A percentile compares a stretch with the other conserved stretches of the same genome.
These are phyloP conservation scores for Dioctria linearis DNA, from an alignment of 2,888 invertebrate species.

Conservation along the genomic window DNA sequence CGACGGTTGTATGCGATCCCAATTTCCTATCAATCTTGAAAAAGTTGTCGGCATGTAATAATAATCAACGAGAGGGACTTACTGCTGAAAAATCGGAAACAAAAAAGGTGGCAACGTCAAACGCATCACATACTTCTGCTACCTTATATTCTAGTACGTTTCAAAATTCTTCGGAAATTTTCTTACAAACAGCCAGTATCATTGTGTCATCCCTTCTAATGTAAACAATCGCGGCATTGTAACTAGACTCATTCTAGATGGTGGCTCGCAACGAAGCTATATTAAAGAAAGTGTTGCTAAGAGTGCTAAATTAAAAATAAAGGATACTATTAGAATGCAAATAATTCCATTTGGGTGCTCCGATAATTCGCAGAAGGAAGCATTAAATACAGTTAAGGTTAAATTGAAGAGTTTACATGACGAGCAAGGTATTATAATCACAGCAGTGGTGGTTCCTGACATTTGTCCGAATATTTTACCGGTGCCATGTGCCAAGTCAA, in stretches of 20 bases:
- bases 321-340: neutral
- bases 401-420: constrained; percentile 8
- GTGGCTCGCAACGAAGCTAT: constrained; percentile 18
- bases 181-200: neutral
- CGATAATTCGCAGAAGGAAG: neutral
- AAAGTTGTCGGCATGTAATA: neutral
- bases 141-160: neutral
- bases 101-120: neutral
- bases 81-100: neutral
- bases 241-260: constrained; percentile 15
- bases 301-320: neutral
- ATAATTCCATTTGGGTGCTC: constrained; percentile 12
- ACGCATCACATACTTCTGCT: neutral
- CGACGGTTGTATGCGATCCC: constrained; percentile 3
- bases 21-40: neutral
- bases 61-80: neutral
- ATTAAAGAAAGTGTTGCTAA: neutral
- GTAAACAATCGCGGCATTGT: neutral
- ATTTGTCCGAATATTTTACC: constrained; percentile 11
- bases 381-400: constrained; percentile 6
- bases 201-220: neutral
- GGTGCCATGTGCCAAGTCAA: neutral
- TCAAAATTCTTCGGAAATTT: neutral
- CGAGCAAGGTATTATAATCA: neutral
- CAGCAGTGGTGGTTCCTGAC: constrained; percentile 6